These are phyloP conservation scores for Blera fallax DNA, from an alignment of 2,888 invertebrate genomes.

Conservation along the genomic window DNA sequence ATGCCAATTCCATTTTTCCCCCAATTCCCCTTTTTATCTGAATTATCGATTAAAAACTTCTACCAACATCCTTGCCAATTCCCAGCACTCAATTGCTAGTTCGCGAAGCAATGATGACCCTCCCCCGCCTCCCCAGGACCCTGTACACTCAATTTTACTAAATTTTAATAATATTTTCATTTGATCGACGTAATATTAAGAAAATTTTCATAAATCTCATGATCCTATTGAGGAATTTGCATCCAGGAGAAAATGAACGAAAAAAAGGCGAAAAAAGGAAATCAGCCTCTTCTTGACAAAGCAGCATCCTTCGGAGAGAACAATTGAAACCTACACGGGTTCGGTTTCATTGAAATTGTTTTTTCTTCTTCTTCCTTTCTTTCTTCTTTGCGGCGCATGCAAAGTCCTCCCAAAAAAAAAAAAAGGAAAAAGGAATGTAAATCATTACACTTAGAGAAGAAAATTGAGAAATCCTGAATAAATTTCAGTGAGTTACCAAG, in stretches of 20 bases:
- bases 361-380: background rate
- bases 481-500: slow-evolving; percentile 20
- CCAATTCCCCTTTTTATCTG: too few species aligned
- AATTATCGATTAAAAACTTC: too few species aligned
- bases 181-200: background rate
- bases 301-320: background rate
- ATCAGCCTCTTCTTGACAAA: background rate
- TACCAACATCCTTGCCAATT: too few species aligned
- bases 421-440: slow-evolving; percentile 20
- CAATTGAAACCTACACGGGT: slow-evolving; percentile 17
- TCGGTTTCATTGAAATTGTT: slow-evolving; percentile 9
- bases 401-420: background rate
- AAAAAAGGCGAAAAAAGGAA: background rate
- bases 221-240: slow-evolving; percentile 30
- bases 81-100: too few species aligned
- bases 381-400: background rate
- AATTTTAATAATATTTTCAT: slow-evolving; percentile 17
- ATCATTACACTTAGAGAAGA: slow-evolving; percentile 44
- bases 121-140: too few species aligned
- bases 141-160: background rate
- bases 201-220: slow-evolving; percentile 22
- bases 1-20: too few species aligned
- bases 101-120: too few species aligned
- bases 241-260: background rate
- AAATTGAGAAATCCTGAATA: slow-evolving; percentile 47